A percentile compares a stretch with the other conserved stretches of the same genome.
These are phyloP conservation scores for Characodon lateralis DNA, from an alignment of 2,797 vertebrate genomes.

Conservation along the genomic window DNA sequence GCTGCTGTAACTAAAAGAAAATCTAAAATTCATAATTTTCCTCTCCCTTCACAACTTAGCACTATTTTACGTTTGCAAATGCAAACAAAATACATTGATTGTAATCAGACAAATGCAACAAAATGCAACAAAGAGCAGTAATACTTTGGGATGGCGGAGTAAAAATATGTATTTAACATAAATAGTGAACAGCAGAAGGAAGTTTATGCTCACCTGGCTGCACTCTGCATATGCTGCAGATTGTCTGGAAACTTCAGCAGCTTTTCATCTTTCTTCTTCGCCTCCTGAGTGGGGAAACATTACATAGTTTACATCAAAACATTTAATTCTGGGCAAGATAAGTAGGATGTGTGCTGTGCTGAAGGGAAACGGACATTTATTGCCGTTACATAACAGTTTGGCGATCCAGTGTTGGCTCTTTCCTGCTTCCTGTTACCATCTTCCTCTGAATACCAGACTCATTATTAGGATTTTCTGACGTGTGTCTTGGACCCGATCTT, in stretches of 20 bases:
- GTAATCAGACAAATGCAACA: not conserved
- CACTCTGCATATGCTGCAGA: constrained; percentile 88
- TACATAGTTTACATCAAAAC: constrained; percentile 1
- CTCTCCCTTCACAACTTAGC: not conserved
- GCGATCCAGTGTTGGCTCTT: constrained; percentile 30
- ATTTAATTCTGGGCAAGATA: not conserved
- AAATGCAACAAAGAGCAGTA: not conserved
- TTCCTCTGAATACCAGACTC: constrained; percentile 1
- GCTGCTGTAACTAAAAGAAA: too few species aligned
- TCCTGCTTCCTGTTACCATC: constrained; percentile 59
- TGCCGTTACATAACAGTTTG: constrained; percentile 40
- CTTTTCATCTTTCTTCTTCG: constrained; percentile 92
- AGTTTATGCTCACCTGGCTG: constrained; percentile 85
- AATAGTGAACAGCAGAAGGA: not conserved
- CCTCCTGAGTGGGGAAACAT: constrained; percentile 83
- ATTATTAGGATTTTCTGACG: too few species aligned
- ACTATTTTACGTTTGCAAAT: not conserved
- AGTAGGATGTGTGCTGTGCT: constrained; percentile 2
- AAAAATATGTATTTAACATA: not conserved
- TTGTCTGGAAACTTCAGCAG: constrained; percentile 94
- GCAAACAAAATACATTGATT: not conserved
- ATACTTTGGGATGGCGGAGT: not conserved
- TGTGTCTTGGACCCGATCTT: too few species aligned
- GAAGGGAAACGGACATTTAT: not conserved
- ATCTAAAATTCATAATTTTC: not conserved